Base-by-base conservation (phyloP, 2,888 invertebrate species). In the Hydroisotoma schaefferi region DNA sequence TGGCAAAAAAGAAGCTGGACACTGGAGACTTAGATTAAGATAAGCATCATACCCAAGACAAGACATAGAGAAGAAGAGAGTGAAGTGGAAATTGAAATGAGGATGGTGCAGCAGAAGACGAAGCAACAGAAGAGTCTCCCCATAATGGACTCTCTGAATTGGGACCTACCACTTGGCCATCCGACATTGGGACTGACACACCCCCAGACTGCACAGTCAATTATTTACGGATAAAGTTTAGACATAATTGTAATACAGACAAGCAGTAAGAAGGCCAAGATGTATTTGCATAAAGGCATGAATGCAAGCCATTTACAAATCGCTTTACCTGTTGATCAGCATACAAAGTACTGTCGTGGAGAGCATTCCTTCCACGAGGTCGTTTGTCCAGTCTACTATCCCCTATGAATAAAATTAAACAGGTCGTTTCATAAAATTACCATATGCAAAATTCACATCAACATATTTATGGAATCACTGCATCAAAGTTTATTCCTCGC, bases 141-240 rank as follows among this genome's bases (percentile, higher is more conserved):
- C 56, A 55, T 52, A 56, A 55, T 57, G 55, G 52, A 47, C 53
- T 51, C 46, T 60, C 68, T 2, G 68, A 67, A 56, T 67, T 68
- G 29, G 67, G 70, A 10, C 68, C 68, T 26, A 68, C 67, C 29
- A 68, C 65, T 49, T 63, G 59, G 22, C 63, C 68, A 26, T 68
- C 66, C 25, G 63, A 70, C 68, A 70, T 70, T 29, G 70, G 67
- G 28, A 68, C 67, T 51, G 37, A 53, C 51, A 56, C 51, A 47
- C 48, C 29, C 29, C 29, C 29, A 27, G 22, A 22, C 43, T 44
- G 33, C 44, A 55, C n/a, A 4, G 20, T 23, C 29, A 55, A 20
- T 44, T 33, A 33, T 33, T 33, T 15, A 15, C 8, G 33, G 33
- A 54, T 54, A 27, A 43, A 26, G 37, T 54, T 53, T 43, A 38